Conservation (phyloP, 2,797 vertebrate species). For the Hypotaenidia okinawae region DNA sequence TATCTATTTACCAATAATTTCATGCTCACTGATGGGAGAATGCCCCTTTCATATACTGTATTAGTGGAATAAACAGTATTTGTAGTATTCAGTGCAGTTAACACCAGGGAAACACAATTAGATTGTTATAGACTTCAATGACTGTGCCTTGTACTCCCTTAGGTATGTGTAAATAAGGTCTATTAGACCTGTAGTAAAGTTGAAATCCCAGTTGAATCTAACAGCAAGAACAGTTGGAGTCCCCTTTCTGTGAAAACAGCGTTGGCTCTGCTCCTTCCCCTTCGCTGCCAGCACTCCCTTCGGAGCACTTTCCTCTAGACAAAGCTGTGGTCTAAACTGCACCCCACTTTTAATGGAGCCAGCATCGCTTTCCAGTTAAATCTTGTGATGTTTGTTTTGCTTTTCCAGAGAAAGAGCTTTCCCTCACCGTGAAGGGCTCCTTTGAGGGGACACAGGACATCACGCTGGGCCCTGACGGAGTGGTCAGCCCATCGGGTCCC, state of each 20-base stretch:
- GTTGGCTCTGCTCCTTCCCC: not conserved
- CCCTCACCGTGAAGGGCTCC: constrained; percentile 82
- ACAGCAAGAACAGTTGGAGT: not conserved
- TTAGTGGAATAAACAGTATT: not conserved
- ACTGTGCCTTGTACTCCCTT: not conserved
- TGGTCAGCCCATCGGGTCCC: not conserved
- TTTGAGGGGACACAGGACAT: constrained; percentile 74
- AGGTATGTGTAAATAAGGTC: not conserved
- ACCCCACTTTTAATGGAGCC: not conserved
- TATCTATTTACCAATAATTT: not conserved
- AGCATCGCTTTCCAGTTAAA: not conserved
- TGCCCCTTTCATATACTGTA: not conserved
- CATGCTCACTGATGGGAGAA: not conserved
- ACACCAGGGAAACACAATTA: not conserved
- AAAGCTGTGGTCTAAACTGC: not conserved
- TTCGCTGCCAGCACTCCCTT: not conserved
- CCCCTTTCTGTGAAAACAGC: not conserved
- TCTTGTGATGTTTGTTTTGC: not conserved
- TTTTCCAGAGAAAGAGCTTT: constrained; percentile 73
- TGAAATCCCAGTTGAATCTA: not conserved
- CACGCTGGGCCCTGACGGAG: not conserved
- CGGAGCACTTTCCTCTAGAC: not conserved
- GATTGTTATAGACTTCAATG: not conserved
- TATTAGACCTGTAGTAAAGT: not conserved
- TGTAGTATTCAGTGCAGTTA: not conserved